Conservation (phyloP, 2,888 invertebrate genomes). For the Ceraclea dissimilis region DNA sequence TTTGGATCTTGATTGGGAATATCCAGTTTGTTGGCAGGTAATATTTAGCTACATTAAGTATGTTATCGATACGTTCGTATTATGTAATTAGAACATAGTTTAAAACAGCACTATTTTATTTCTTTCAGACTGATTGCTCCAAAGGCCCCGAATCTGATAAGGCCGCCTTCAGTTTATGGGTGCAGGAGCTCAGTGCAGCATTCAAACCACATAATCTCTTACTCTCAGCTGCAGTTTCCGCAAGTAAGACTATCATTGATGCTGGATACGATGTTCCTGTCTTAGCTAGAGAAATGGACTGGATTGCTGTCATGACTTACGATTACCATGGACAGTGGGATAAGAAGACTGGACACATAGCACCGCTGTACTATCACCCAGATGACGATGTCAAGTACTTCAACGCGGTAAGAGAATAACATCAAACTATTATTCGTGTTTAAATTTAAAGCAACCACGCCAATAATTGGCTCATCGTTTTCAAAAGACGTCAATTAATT, state of each 20-base stretch:
- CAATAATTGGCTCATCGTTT: neutral
- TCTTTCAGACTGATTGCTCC: conserved; percentile 66
- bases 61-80: neutral
- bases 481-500: too few species aligned
- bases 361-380: conserved; percentile 75
- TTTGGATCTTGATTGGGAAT: conserved; percentile 94
- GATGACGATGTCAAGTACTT: conserved; percentile 76
- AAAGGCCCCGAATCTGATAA: conserved; percentile 81
- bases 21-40: conserved; percentile 84
- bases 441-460: neutral
- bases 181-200: conserved; percentile 62
- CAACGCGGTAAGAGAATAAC: conserved; percentile 58
- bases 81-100: neutral
- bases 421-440: neutral
- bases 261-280: conserved; percentile 76
- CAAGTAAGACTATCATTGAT: conserved; percentile 81
- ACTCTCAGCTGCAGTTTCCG: conserved; percentile 78
- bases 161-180: conserved; percentile 64
- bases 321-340: conserved; percentile 92
- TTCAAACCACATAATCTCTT: conserved; percentile 61
- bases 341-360: conserved; percentile 83
- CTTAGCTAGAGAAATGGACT: conserved; percentile 69
- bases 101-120: too few species aligned
- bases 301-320: conserved; percentile 90
- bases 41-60: conserved; percentile 6